phyloP scores from a whole-genome alignment of 2,113 vertebrate genomes.

The Gasterosteus nipponicus region DNA sequence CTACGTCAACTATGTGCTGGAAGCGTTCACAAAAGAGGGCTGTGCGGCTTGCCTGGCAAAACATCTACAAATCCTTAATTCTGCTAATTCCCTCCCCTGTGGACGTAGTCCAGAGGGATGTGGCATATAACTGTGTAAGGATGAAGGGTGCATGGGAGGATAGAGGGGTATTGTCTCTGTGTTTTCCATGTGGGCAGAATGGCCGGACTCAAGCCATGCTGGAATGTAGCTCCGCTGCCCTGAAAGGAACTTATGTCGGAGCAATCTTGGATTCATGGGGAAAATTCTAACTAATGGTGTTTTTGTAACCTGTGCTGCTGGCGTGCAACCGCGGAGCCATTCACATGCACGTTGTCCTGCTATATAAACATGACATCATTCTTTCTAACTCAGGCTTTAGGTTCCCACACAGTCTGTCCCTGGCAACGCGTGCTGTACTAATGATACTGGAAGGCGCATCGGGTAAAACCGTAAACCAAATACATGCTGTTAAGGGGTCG shows the following conservation, averaged over 20 bases:
- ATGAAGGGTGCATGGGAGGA: slow-evolving; percentile 60
- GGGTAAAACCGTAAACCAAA: not conserved
- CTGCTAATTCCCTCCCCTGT: slow-evolving; percentile 49
- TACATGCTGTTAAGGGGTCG: not conserved
- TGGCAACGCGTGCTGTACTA: slow-evolving; percentile 2
- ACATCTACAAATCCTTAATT: slow-evolving; percentile 62
- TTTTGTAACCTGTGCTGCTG: slow-evolving; percentile 28
- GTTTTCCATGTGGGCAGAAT: slow-evolving; percentile 47
- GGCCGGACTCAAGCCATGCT: slow-evolving; percentile 40
- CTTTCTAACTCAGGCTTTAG: slow-evolving; percentile 7
- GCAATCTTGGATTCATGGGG: slow-evolving; percentile 42
- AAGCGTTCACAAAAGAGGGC: slow-evolving; percentile 69
- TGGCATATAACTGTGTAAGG: slow-evolving; percentile 55
- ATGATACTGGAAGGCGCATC: not conserved
- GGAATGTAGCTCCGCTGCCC: slow-evolving; percentile 45
- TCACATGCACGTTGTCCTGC: slow-evolving; percentile 15
- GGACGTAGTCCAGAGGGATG: slow-evolving; percentile 56
- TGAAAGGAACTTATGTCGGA: slow-evolving; percentile 59
- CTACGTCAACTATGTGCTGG: slow-evolving; percentile 65
- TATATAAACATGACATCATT: slow-evolving; percentile 6
- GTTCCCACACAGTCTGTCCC: not conserved
- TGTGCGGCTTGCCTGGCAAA: slow-evolving; percentile 61
- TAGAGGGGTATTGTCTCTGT: slow-evolving; percentile 59
- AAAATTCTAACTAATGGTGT: slow-evolving; percentile 38
- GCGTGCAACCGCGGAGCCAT: slow-evolving; percentile 10